These are phyloP conservation scores for Mustelus asterias DNA, from an alignment of 2,113 vertebrate species.

Conservation along the genomic window DNA sequence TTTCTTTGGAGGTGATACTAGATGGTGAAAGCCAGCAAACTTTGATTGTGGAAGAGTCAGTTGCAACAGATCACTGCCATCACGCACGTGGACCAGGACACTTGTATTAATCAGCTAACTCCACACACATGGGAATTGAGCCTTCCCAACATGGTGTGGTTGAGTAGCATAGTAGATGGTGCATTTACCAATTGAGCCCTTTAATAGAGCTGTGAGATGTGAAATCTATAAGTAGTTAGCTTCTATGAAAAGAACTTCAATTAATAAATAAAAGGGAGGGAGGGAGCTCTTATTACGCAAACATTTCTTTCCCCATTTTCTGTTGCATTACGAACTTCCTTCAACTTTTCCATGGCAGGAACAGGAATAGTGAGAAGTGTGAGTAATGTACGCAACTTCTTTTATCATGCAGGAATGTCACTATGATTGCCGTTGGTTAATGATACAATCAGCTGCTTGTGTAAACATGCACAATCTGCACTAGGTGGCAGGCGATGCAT, in stretches of 20 bases:
- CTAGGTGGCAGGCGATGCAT: neutral
- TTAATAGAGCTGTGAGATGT: neutral
- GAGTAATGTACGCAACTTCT: neutral
- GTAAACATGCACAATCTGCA: neutral
- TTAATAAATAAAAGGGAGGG: neutral
- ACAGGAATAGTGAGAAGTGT: neutral
- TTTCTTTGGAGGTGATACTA: neutral
- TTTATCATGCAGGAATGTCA: neutral
- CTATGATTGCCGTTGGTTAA: neutral
- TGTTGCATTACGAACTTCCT: neutral
- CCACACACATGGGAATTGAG: neutral
- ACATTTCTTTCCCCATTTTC: neutral
- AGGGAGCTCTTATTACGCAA: neutral
- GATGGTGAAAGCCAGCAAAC: neutral
- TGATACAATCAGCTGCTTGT: neutral
- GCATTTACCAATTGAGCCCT: neutral
- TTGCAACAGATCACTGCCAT: too few relatives aligned
- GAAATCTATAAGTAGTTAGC: neutral
- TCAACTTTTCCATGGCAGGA: neutral
- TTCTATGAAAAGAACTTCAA: neutral
- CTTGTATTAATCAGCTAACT: neutral
- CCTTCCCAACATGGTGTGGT: neutral
- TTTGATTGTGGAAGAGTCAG: neutral
- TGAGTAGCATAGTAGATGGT: neutral
- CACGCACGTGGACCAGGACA: neutral